These are phyloP conservation scores for Redunca redunca DNA, from an alignment of 2,113 vertebrate species.

Conservation along the genomic window DNA sequence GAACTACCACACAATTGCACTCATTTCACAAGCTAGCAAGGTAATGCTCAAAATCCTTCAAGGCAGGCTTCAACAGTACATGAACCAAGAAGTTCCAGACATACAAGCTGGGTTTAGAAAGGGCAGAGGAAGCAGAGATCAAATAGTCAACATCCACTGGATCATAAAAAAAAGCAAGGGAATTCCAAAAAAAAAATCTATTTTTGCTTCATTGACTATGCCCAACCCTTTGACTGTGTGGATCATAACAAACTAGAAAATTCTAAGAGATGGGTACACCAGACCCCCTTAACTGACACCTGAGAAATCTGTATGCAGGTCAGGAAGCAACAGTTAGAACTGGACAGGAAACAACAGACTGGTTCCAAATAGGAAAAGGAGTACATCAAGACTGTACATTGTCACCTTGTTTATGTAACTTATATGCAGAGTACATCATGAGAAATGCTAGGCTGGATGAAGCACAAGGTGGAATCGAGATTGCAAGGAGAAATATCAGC, in stretches of 20 bases:
- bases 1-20: neutral
- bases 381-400: rapidly evolving
- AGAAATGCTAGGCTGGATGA: neutral
- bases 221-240: neutral
- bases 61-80: neutral
- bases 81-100: neutral
- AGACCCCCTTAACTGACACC: neutral
- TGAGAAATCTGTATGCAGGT: neutral
- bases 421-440: neutral
- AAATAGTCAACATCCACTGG: neutral
- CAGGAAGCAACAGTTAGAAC: neutral
- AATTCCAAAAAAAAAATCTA: neutral
- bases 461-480: neutral
- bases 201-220: neutral
- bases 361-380: neutral
- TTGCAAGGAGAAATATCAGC: neutral
- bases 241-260: neutral
- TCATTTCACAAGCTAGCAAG: neutral
- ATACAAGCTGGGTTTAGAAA: neutral
- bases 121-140: neutral
- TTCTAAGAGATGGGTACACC: neutral
- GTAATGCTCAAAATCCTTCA: neutral
- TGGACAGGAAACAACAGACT: neutral
- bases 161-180: neutral
- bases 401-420: neutral